Evolutionary conservation across 2,113 vertebrate species (phyloP).

Genomic region (Cathartes aura): DNA sequence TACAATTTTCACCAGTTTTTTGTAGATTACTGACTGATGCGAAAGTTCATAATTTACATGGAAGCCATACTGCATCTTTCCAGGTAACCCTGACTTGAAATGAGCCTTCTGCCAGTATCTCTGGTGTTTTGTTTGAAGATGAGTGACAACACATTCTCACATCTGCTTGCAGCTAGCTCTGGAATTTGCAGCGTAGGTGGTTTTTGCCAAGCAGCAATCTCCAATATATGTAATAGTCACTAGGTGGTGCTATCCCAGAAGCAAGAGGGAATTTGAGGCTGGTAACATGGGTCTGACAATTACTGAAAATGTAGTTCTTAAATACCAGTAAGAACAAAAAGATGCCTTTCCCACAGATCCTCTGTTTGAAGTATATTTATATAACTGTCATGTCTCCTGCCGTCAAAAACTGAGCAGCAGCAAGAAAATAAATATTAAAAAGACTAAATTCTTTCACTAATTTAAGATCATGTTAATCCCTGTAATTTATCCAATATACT

Average conservation of each 20-base stretch:
- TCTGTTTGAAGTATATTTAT: conserved; percentile 59
- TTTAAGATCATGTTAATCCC: conserved; percentile 52
- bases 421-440: conserved; percentile 61
- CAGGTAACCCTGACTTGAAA: conserved; percentile 4
- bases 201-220: neutral
- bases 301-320: neutral
- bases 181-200: neutral
- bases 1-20: neutral
- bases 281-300: neutral
- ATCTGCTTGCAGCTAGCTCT: conserved; percentile 50
- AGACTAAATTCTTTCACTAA: conserved; percentile 38
- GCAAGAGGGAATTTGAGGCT: neutral
- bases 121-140: conserved; percentile 22
- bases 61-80: neutral
- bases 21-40: neutral
- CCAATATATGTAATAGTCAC: neutral
- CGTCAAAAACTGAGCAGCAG: conserved; percentile 36
- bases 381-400: neutral
- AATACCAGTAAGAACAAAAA: conserved; percentile 36
- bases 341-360: conserved; percentile 7
- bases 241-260: conserved; percentile 70
- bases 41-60: conserved; percentile 14
- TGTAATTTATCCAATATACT: conserved; percentile 54
- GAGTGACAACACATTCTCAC: conserved; percentile 28
- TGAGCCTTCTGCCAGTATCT: neutral